phyloP scores from a whole-genome alignment of 2,888 invertebrate species.

The Coecobrya sp. region DNA sequence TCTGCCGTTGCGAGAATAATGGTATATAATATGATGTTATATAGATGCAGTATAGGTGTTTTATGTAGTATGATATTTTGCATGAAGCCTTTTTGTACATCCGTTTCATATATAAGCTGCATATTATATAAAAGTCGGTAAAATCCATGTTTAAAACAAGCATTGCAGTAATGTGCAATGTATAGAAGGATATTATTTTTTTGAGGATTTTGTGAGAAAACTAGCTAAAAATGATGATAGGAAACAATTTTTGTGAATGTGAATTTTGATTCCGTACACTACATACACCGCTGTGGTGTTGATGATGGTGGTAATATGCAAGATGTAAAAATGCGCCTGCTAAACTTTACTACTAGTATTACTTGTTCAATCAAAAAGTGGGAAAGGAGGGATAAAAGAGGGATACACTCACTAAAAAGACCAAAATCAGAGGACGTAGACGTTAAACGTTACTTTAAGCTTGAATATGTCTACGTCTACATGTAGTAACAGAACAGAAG shows the following conservation, averaged over 20 bases:
- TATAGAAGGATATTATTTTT: not conserved
- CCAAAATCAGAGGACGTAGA: slow-evolving; percentile 6
- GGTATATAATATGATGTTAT: too few relatives aligned
- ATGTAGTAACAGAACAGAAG: not conserved
- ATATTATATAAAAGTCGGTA: too few relatives aligned
- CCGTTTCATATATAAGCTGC: too few relatives aligned
- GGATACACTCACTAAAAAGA: not conserved
- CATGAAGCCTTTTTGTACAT: slow-evolving; percentile 16
- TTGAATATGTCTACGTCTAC: not conserved
- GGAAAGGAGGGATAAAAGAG: slow-evolving; percentile 19
- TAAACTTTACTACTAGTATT: too few relatives aligned
- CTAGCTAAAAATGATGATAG: slow-evolving; percentile 43
- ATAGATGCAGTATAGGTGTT: not conserved
- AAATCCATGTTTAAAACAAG: not conserved
- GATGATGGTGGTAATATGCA: not conserved
- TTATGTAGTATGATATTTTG: not conserved
- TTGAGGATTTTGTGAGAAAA: slow-evolving; percentile 1
- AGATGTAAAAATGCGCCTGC: not conserved
- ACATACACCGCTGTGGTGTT: not conserved
- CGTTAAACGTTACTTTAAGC: not conserved
- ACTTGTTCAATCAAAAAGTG: slow-evolving; percentile 35
- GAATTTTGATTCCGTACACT: slow-evolving; percentile 28
- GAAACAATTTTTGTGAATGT: slow-evolving; percentile 40
- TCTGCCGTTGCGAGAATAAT: too few relatives aligned
- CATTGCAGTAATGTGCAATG: slow-evolving; percentile 7